Evolutionary conservation across 1,140 invertebrate genomes (phyloP), one percentile per base, ranked within the genome.

Genomic region (Drosophila arawakana): DNA sequence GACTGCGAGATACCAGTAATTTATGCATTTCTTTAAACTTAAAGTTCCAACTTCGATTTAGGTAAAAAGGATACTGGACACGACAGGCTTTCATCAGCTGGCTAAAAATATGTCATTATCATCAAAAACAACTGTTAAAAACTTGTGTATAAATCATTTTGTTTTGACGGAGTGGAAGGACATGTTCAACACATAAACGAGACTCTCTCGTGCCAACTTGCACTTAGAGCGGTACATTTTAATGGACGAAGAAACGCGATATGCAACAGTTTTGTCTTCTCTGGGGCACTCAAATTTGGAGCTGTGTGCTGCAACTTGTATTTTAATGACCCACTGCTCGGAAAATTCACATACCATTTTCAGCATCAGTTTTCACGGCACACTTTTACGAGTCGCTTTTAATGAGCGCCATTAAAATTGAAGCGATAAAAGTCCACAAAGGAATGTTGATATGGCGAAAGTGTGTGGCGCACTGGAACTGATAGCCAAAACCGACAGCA

Each of bases 351-450:
- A 62, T 41, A 35, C 39, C 50, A 57, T 58, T 70, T 70, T 37
- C 47, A 57, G n/a, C 65, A 68, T 13, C 55, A 39, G 11, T n/a
- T 54, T 44, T 67, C 34, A 41, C 25, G 25, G 35, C 44, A 55
- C 52, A 43, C 8, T 71, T 75, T 75, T 59, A 71, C 54, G 73
- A 65, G 41, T 52, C 37, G 30, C 46, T 75, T 63, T 75, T 75
- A 75, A 75, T 75, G 73, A 71, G 73, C 34, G 59, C 46, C 46
- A 57, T 73, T 68, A 68, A 68, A 73, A 73, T 73, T 47, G 71
- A 68, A 73, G 50, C 65, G 58, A 60, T 61, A 52, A 73, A 68
- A 44, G 65, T 39, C 34, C 30, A 50, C 46, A 52, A 47, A 46
- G 41, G 57, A 68, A 61, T 61, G 50, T 55, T 69, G 41, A 60